Base-by-base conservation (phyloP, 2,797 vertebrate species). In the Miichthys miiuy region DNA sequence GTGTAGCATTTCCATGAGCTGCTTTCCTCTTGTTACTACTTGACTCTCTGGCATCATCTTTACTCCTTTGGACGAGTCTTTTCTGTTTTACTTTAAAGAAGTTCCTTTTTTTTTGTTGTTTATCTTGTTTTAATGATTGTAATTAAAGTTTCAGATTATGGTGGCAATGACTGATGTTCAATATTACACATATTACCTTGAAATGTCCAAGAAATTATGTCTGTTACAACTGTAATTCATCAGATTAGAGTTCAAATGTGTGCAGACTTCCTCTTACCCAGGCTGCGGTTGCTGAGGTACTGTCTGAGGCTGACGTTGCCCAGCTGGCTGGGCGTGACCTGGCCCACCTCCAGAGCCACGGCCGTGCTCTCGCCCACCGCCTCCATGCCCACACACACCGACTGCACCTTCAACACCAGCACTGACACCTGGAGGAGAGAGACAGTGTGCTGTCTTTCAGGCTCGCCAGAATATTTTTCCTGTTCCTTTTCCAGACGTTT, bases 291-390 rank as follows among this genome's bases (percentile, higher is more conserved):
- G 94, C 96, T 96, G 84, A 98, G 96, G 89, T 98, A 99, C 87
- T 99, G 96, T 52, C 97, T 93, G 81, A 98, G 94, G 89, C 96
- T 96, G 92, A 98, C 89, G 71, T 99, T 99, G 88, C 98, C 98
- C 84, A 99, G 83, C 60, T 99, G 97, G 89, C 88, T 95, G 80
- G 98, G 96, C 25, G 92, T 91, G 87, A 99, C 96, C 75, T 89
- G 95, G 72, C 96, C 96, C 79, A 99, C 96, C 89, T 98, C 96
- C 82, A 99, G 94, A 72, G 97, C 96, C 81, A 98, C 89, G 66
- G 96, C 95, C 10, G 94, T 93, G 90, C 97, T 97, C 87, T 98
- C 97, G 2, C 97, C 97, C 91, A 94, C 94, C 75, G 96, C 94
- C 85, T 98, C 96, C 92, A 98, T 95, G 85, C 96, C 95, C 70